Evolutionary conservation across 2,113 vertebrate genomes (phyloP), one percentile per base, ranked within the genome.

Genomic region (Hydrochoerus hydrochaeris): DNA sequence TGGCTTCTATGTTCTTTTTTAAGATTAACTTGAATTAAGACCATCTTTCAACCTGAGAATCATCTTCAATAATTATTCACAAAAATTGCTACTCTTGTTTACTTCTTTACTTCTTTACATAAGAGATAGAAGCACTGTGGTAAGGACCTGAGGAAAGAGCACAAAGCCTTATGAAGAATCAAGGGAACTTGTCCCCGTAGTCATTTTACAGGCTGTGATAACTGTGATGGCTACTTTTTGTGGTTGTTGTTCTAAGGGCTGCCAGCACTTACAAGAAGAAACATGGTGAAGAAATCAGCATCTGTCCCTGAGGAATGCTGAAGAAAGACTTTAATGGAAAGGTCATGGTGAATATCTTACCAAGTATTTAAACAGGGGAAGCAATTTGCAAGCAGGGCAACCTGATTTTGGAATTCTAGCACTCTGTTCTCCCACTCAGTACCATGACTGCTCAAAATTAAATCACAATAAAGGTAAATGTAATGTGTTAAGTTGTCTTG

Each of bases 381-480:
- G 84, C 3, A 54, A 80, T 88, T 92, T 91, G 58, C 41, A 97
- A 91, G 54, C 58, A 75, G n/a, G 26, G 32, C 75, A 73, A 75
- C 12, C 38, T 71, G 86, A 90, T 91, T 95, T 89, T 41, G 58
- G 95, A 97, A 95, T 97, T 84, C 8, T 28, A 94, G 84, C 28
- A 77, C 20, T 90, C 96, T 94, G 44, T 73, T 77, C 71, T 94
- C 96, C 62, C 28, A 96, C 54, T 77, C 57, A 58, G 57, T 54
- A 69, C 93, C n/a, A 35, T 58, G n/a, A 91, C 87, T 96, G 57
- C 11, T 97, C 41, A 94, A 97, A 96, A 97, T 96, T 93, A 97
- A 97, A 95, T 93, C 44, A 92, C 87, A 91, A 71, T 91, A 94
- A 93, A 91, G 96, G 89, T 91, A 95, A 97, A 95, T 96, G 75